Conservation (phyloP, 2,888 invertebrate genomes). For the Carcina quercana region DNA sequence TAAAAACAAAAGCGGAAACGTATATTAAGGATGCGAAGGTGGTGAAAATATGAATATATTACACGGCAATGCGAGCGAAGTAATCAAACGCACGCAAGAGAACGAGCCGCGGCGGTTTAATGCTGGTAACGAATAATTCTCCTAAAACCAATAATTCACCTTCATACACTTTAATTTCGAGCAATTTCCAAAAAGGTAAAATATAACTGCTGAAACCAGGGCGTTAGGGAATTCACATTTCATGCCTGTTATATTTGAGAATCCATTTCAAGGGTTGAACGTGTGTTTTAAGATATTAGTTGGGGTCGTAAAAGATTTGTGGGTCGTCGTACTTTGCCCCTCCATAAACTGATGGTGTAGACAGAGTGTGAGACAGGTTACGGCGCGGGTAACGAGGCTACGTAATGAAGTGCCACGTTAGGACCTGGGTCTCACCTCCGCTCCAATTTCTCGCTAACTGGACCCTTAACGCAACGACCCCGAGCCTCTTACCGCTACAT, state of each 20-base stretch:
- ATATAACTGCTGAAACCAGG: conserved; percentile 21
- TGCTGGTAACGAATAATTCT: conserved; percentile 48
- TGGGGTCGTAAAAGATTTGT: conserved; percentile 10
- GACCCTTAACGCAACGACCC: conserved; percentile 48
- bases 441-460: conserved; percentile 56
- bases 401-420: conserved; percentile 60
- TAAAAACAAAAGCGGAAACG: conserved; percentile 44
- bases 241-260: conserved; percentile 6
- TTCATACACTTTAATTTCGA: conserved; percentile 59
- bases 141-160: conserved; percentile 65
- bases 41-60: conserved; percentile 72
- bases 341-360: conserved; percentile 26
- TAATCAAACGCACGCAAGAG: conserved; percentile 70
- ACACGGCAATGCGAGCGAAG: conserved; percentile 49
- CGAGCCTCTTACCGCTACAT: conserved; percentile 36
- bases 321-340: conserved; percentile 11
- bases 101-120: conserved; percentile 40
- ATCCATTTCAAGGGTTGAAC: conserved; percentile 8
- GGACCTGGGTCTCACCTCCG: conserved; percentile 44
- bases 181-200: conserved; percentile 40
- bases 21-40: conserved; percentile 63
- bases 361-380: conserved; percentile 15
- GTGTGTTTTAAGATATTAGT: conserved; percentile 5
- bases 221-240: conserved; percentile 7
- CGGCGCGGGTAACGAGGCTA: conserved; percentile 46